phyloP scores from a whole-genome alignment of 2,797 vertebrate species.

The Labeo calbasu region DNA sequence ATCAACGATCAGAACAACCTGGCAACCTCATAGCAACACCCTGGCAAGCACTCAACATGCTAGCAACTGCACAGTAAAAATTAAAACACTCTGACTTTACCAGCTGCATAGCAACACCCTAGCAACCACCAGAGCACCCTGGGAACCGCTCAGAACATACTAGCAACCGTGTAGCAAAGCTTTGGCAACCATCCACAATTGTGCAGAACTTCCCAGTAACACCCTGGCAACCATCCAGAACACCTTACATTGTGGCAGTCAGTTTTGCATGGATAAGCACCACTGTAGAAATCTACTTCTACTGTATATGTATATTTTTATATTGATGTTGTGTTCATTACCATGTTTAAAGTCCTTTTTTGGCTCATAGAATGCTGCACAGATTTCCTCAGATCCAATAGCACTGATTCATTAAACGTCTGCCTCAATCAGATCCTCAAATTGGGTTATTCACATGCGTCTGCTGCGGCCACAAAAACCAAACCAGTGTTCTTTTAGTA shows the following conservation, averaged over 20 bases:
- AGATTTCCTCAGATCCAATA: constrained; percentile 10
- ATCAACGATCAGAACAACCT: no score
- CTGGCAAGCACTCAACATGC: no score
- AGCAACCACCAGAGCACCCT: neutral
- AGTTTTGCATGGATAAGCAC: constrained; percentile 1
- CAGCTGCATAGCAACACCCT: neutral
- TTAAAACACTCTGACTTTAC: neutral
- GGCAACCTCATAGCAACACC: no score
- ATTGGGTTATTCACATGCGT: neutral
- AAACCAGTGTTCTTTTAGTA: constrained; percentile 24
- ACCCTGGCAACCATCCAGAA: neutral
- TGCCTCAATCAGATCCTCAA: constrained; percentile 33
- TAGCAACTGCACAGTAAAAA: no score
- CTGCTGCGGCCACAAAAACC: neutral
- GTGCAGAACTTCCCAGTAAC: no score
- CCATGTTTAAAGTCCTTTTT: neutral
- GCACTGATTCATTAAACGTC: constrained; percentile 1
- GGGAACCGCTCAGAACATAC: neutral
- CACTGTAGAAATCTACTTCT: neutral
- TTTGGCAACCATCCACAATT: neutral
- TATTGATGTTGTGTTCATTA: neutral
- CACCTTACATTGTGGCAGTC: neutral
- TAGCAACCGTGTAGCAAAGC: neutral
- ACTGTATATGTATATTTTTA: neutral
- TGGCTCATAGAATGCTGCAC: constrained; percentile 7